Base-by-base conservation (phyloP, 2,797 vertebrate genomes). In the Syndactyla subalaris region DNA sequence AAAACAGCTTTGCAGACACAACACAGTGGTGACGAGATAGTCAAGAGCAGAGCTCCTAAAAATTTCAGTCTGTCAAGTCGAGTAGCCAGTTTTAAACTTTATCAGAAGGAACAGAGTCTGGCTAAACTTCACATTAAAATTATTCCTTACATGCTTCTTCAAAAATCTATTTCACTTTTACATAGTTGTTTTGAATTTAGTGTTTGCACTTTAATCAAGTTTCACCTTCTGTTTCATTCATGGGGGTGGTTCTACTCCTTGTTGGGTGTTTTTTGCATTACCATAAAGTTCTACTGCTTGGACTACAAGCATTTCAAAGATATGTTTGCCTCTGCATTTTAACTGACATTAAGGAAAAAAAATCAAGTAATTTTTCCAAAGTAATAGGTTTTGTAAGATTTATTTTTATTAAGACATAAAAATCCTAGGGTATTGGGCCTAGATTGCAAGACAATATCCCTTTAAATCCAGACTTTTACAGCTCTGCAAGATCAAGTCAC, bases 401-500 rank as follows among this genome's bases (percentile, higher is more conserved):
- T 72, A 34, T 82, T 92, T 93, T 84, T 89, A 88, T 85, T 86
- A 85, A 88, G n/a, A 93, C 71, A 93, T 18, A 93, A 92, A 96
- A 91, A 43, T 86, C 73, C 89, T 89, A 68, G 77, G n/a, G 46
- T 59, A 85, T 9, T 89, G 2, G 89, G 89, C 79, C 88, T 85
- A 58, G 58, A 77, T 6, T 63, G 87, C 45, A 84, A 85, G 46
- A 89, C 21, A 85, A 58, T 38, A 89, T 72, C 65, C 62, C 72
- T 95, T 86, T 66, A 89, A 88, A 67, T 76, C 45, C 73, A 75
- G 62, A 86, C 57, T 71, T 83, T 57, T 61, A 91, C 54, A 93
- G 80, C 73, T 85, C 85, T 91, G 76, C 81, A 88, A 58, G 59
- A 65, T 55, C 67, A 92, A 92, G 62, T 81, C 74, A 66, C 5